A percentile compares a stretch with the other conserved stretches of the same genome.
These are phyloP conservation scores for Synaphobranchus kaupii DNA, from an alignment of 2,797 vertebrate species.

Conservation along the genomic window DNA sequence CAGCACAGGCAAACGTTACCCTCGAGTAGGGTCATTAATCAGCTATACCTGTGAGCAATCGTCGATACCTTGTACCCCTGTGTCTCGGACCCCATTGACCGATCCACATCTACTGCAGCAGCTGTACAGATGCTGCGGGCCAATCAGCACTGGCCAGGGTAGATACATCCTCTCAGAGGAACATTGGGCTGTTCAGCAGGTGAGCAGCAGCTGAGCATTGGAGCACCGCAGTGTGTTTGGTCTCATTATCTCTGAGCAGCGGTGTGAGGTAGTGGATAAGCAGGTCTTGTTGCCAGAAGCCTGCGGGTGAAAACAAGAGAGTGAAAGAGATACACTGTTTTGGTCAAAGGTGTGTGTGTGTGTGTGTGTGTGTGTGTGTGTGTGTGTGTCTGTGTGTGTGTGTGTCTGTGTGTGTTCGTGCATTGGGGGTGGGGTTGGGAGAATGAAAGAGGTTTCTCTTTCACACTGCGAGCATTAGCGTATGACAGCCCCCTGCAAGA, in stretches of 20 bases:
- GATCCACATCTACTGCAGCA: neutral
- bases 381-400: neutral
- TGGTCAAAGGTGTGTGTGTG: neutral
- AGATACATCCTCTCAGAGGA: neutral
- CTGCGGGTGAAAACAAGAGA: neutral
- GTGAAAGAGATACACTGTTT: neutral
- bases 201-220: neutral
- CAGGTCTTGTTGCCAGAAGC: neutral
- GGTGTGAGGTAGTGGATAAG: neutral
- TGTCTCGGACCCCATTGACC: neutral
- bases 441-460: neutral
- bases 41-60: neutral
- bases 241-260: neutral
- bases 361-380: neutral
- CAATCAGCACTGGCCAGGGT: neutral
- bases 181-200: neutral
- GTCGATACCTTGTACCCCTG: neutral
- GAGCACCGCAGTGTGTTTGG: neutral
- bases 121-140: neutral
- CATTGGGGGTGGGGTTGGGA: neutral
- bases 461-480: neutral
- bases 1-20: neutral
- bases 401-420: neutral
- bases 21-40: neutral
- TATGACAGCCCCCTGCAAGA: slow-evolving; percentile 27